phyloP scores from a whole-genome alignment of 1,140 invertebrate genomes.

The Drosophila bifasciata region DNA sequence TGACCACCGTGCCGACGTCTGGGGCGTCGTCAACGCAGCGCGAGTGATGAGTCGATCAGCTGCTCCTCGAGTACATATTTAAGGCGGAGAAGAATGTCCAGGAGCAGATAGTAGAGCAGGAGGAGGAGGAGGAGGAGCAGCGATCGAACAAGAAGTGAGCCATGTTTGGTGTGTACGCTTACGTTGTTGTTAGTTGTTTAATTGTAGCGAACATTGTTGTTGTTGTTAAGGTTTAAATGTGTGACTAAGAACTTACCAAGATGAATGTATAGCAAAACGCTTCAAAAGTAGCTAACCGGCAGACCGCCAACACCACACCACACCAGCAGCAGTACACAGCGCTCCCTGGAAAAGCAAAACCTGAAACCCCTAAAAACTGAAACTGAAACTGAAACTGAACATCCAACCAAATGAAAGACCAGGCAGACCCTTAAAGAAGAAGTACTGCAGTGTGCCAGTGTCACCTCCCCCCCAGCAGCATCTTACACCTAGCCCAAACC shows the following conservation, averaged over 20 bases:
- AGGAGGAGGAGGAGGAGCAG: conserved; percentile 34
- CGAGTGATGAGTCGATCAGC: conserved; percentile 77
- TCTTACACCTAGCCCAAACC: conserved; percentile 20
- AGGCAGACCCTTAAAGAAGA: conserved; percentile 1
- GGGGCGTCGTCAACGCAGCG: conserved; percentile 51
- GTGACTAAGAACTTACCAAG: conserved; percentile 70
- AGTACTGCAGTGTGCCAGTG: conserved; percentile 6
- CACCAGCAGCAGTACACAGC: conserved; percentile 53
- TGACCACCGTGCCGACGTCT: conserved; percentile 29
- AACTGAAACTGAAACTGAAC: too few relatives aligned
- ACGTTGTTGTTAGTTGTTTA: conserved; percentile 82
- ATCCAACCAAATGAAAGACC: conserved; percentile 16
- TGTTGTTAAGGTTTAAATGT: conserved; percentile 79
- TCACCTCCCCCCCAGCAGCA: conserved; percentile 12
- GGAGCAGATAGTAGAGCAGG: conserved; percentile 21
- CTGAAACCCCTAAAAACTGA: conserved; percentile 13
- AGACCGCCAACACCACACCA: conserved; percentile 34
- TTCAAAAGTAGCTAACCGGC: conserved; percentile 69
- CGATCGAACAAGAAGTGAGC: conserved; percentile 32
- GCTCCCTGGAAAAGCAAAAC: conserved; percentile 31
- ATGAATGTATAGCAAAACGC: conserved; percentile 72
- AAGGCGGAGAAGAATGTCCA: conserved; percentile 57
- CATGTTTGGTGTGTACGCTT: conserved; percentile 71
- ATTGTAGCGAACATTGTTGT: conserved; percentile 81
- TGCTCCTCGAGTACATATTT: conserved; percentile 72